These are phyloP conservation scores for Hippocampus mohnikei DNA, from an alignment of 2,113 vertebrate genomes.

Conservation along the genomic window DNA sequence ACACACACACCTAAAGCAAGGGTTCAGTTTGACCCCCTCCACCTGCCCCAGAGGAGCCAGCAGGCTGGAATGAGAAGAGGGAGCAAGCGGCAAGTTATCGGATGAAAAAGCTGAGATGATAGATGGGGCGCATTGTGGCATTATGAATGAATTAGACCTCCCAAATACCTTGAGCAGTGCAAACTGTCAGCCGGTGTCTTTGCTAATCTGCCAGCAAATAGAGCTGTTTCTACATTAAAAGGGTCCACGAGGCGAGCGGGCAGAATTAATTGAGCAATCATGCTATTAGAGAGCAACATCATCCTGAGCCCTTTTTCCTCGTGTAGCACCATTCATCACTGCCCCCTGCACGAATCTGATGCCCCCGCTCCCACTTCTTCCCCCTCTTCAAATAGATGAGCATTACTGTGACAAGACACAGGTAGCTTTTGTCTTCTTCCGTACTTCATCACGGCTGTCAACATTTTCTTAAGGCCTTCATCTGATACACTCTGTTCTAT, in stretches of 20 bases:
- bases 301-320: conserved; percentile 57
- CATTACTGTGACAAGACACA: conserved; percentile 73
- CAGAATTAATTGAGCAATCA: conserved; percentile 91
- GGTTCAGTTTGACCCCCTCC: conserved; percentile 15
- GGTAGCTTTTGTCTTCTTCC: conserved; percentile 61
- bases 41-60: conserved; percentile 64
- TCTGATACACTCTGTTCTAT: conserved; percentile 45
- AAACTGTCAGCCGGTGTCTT: conserved; percentile 85
- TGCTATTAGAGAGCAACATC: conserved; percentile 83
- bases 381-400: conserved; percentile 64
- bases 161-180: conserved; percentile 89
- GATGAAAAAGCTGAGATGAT: conserved; percentile 76
- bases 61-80: conserved; percentile 69
- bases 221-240: conserved; percentile 80
- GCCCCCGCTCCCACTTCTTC: conserved; percentile 7
- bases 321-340: conserved; percentile 79
- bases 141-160: conserved; percentile 94
- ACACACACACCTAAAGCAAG: conserved; percentile 2
- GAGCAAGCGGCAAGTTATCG: conserved; percentile 55
- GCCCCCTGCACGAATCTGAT: conserved; percentile 43
- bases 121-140: conserved; percentile 85
- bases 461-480: conserved; percentile 51
- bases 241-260: conserved; percentile 38
- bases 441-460: conserved; percentile 58
- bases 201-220: conserved; percentile 90